Evolutionary conservation across 2,888 invertebrate genomes (phyloP).

Genomic region (Lamellibrachia columna): DNA sequence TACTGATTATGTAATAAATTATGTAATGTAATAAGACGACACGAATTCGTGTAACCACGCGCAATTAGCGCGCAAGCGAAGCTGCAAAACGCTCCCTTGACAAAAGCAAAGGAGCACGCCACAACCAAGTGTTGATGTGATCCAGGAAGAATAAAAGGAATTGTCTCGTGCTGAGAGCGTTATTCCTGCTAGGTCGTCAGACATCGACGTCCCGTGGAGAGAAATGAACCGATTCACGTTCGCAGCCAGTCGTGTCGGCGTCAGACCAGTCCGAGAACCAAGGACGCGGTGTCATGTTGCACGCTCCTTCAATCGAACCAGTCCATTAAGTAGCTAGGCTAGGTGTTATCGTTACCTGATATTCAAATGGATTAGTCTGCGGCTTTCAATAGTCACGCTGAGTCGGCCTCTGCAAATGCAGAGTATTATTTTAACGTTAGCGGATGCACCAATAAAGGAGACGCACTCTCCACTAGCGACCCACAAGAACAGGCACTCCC

Average conservation of each 20-base stretch:
- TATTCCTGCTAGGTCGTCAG: not conserved
- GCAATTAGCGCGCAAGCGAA: not conserved
- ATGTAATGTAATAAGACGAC: not conserved
- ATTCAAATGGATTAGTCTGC: not conserved
- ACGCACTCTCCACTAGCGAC: not conserved
- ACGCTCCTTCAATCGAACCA: not conserved
- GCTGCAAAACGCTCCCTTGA: not conserved
- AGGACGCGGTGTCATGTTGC: not conserved
- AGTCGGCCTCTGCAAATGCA: not conserved
- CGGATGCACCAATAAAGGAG: not conserved
- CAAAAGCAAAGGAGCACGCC: not conserved
- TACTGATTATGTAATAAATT: not conserved
- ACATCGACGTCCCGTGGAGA: not conserved
- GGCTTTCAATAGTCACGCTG: not conserved
- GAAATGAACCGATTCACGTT: not conserved
- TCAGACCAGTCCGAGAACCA: not conserved
- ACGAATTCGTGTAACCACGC: not conserved
- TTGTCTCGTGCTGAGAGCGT: not conserved
- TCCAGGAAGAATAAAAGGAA: not conserved
- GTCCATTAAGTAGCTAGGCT: not conserved
- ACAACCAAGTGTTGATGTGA: not conserved
- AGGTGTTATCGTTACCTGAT: not conserved
- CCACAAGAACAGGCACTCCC: no score
- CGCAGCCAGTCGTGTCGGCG: not conserved
- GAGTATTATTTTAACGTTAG: not conserved